Conservation (phyloP, 1,140 invertebrate genomes). For the Platorchestia sp. region DNA sequence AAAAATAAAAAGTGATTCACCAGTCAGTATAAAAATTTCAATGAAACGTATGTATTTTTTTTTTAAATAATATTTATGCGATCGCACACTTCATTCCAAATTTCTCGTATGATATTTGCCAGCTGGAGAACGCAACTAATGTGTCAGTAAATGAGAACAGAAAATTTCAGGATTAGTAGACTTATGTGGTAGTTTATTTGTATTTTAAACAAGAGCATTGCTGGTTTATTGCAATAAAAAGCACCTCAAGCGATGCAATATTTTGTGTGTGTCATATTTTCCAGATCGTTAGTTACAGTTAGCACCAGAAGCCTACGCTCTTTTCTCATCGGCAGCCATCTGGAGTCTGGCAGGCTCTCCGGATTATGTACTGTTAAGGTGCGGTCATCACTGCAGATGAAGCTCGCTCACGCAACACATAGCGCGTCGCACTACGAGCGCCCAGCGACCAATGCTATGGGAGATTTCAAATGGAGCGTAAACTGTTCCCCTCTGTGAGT, state of each 20-base stretch:
- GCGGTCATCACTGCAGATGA: neutral
- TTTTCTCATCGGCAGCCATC: constrained; percentile 23
- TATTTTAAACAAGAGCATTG: neutral
- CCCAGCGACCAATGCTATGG: neutral
- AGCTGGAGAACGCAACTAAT: neutral
- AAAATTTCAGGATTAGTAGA: neutral
- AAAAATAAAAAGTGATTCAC: too few species aligned
- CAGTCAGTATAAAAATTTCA: too few species aligned
- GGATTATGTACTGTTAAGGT: neutral
- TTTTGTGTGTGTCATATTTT: constrained; percentile 4
- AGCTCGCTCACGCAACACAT: neutral
- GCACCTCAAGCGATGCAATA: neutral
- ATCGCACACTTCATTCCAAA: too few species aligned
- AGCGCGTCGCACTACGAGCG: neutral
- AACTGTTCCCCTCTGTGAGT: neutral
- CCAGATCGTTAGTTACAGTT: constrained; percentile 34
- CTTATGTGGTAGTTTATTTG: neutral
- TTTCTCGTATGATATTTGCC: too few species aligned
- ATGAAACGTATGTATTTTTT: too few species aligned
- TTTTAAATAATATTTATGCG: too few species aligned
- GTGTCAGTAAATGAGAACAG: neutral
- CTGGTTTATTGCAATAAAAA: neutral
- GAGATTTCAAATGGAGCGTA: constrained; percentile 23
- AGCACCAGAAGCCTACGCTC: neutral
- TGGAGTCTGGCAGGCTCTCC: constrained; percentile 2